phyloP scores from a whole-genome alignment of 2,113 vertebrate species.

The Eira barbara region DNA sequence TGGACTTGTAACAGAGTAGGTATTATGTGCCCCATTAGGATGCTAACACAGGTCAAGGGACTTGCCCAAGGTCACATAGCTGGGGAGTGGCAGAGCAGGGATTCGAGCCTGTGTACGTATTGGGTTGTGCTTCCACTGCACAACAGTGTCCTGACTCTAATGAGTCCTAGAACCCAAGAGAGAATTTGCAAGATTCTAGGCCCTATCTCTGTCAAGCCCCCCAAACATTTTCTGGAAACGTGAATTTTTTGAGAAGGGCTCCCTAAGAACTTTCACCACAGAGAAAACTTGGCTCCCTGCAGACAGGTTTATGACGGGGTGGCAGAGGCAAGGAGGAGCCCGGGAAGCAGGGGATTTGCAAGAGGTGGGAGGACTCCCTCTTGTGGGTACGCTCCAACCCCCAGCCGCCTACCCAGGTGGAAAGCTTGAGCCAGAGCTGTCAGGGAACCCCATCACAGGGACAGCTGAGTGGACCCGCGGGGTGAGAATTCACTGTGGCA shows the following conservation, averaged over 20 bases:
- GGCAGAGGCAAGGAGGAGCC: neutral
- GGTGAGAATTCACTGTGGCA: neutral
- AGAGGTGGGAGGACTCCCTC: neutral
- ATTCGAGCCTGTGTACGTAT: accelerated
- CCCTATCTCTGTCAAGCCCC: neutral
- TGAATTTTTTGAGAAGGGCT: neutral
- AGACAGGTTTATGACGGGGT: too few species aligned
- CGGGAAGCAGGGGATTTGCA: neutral
- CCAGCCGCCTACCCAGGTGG: neutral
- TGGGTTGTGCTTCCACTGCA: neutral
- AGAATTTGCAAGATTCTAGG: neutral
- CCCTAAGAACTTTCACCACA: neutral
- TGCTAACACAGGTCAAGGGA: neutral
- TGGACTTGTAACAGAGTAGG: neutral
- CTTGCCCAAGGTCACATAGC: neutral
- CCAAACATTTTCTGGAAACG: neutral
- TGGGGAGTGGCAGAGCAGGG: neutral
- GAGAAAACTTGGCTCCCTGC: neutral
- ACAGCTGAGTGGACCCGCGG: neutral
- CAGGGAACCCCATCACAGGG: neutral
- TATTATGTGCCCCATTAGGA: neutral
- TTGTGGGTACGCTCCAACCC: accelerated
- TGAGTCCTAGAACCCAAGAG: neutral
- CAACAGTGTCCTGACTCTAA: neutral
- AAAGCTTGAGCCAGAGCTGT: neutral